phyloP scores from a whole-genome alignment of 2,888 invertebrate species.

The Drosophila villosipedis region DNA sequence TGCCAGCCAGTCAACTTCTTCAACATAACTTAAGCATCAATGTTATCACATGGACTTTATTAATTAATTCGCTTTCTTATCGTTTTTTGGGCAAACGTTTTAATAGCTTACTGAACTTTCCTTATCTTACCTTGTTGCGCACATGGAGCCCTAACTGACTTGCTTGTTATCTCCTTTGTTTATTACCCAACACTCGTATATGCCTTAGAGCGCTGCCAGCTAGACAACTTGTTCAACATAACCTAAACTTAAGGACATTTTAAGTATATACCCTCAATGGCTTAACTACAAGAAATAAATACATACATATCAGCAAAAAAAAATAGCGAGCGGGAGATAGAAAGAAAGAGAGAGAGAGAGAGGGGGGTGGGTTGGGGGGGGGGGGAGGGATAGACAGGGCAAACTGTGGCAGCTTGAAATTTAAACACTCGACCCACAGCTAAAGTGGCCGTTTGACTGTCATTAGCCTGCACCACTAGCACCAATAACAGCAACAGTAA shows the following conservation, averaged over 20 bases:
- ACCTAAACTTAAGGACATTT: constrained; percentile 8
- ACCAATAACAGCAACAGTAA: constrained; percentile 16
- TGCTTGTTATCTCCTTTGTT: not conserved
- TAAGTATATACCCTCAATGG: constrained; percentile 12
- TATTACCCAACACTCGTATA: not conserved
- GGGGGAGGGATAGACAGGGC: constrained; percentile 1
- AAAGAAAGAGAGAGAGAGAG: not conserved
- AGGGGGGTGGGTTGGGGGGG: no score
- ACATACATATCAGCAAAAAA: not conserved
- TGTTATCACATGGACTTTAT: not conserved
- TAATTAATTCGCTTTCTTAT: not conserved
- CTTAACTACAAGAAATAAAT: constrained; percentile 23
- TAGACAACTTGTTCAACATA: constrained; percentile 5
- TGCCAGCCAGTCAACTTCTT: not conserved
- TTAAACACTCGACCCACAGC: constrained; percentile 61
- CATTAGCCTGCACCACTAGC: constrained; percentile 65
- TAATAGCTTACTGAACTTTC: constrained; percentile 2
- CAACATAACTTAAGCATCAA: not conserved
- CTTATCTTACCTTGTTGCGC: not conserved
- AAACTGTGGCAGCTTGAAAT: constrained; percentile 56
- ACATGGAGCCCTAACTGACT: not conserved
- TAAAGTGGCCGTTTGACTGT: constrained; percentile 63
- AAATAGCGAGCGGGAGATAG: not conserved
- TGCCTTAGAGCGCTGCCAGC: not conserved
- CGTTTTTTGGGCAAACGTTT: not conserved